These are phyloP conservation scores for Muraenolepis orangiensis DNA, from an alignment of 2,797 vertebrate species.

Conservation along the genomic window DNA sequence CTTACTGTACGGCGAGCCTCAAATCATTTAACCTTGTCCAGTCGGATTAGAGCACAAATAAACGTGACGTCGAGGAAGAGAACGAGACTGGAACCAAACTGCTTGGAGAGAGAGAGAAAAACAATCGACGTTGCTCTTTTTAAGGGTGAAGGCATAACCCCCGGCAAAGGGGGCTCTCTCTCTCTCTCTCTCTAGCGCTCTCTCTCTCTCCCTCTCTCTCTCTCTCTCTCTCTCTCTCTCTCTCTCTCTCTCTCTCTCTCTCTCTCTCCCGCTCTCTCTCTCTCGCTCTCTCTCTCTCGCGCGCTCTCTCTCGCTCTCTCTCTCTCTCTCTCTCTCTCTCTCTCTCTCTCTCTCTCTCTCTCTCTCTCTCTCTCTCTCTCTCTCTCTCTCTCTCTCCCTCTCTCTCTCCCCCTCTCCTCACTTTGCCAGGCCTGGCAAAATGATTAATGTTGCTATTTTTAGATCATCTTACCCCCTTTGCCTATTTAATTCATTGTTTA, in stretches of 20 bases:
- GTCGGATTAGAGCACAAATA: constrained; percentile 50
- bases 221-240: no score
- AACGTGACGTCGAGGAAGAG: constrained; percentile 24
- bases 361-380: no score
- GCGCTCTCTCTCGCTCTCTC: no score
- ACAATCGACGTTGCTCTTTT: constrained; percentile 34
- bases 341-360: no score
- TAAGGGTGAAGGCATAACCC: constrained; percentile 38
- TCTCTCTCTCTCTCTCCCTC: no score
- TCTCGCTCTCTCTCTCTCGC: no score
- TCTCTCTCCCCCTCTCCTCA: no score
- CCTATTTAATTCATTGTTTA: constrained; percentile 46
- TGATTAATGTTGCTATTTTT: constrained; percentile 65
- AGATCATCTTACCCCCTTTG: constrained; percentile 26
- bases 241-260: no score
- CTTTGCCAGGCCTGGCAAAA: constrained; percentile 20
- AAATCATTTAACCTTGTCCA: constrained; percentile 67
- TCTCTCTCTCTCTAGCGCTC: no score
- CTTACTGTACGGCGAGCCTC: constrained; percentile 45
- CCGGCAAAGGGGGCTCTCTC: neutral
- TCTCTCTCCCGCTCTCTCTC: no score
- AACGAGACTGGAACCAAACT: constrained; percentile 9
- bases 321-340: no score
- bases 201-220: no score
- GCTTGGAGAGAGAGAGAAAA: neutral